phyloP scores from a whole-genome alignment of 2,888 invertebrate genomes.

The Meta bourneti region DNA sequence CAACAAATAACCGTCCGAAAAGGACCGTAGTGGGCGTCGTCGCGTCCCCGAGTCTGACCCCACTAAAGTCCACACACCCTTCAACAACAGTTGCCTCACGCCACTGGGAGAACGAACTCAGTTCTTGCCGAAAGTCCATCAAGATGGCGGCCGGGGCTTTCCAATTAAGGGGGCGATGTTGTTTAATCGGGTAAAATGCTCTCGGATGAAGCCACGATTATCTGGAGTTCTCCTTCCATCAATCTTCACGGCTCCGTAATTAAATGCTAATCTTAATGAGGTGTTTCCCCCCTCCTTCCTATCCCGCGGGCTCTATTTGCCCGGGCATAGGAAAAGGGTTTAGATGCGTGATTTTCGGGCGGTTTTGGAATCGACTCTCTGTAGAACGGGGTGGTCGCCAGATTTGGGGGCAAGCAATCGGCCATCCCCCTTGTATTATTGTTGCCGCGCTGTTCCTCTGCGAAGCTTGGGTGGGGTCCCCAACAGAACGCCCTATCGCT shows the following conservation, averaged over 20 bases:
- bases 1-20: constrained; percentile 36
- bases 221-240: constrained; percentile 55
- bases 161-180: constrained; percentile 70
- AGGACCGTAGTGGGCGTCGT: constrained; percentile 41
- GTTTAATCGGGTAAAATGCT: constrained; percentile 73
- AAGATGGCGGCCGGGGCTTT: constrained; percentile 58
- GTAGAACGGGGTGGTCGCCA: constrained; percentile 86
- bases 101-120: neutral
- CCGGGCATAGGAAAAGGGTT: constrained; percentile 40
- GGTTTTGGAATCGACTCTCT: constrained; percentile 84
- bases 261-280: constrained; percentile 75
- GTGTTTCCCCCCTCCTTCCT: constrained; percentile 40
- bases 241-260: constrained; percentile 71
- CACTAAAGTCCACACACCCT: constrained; percentile 34
- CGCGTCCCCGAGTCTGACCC: neutral
- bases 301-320: constrained; percentile 51
- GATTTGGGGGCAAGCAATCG: constrained; percentile 83
- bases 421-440: neutral
- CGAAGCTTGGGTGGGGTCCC: constrained; percentile 11
- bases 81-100: constrained; percentile 1
- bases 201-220: constrained; percentile 66
- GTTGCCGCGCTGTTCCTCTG: neutral
- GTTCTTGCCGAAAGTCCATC: constrained; percentile 10
- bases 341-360: constrained; percentile 83
- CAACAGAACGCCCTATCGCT: neutral